Evolutionary conservation across 2,888 invertebrate genomes (phyloP), one percentile per base, ranked within the genome.

Genomic region (Hyposoter didymator): DNA sequence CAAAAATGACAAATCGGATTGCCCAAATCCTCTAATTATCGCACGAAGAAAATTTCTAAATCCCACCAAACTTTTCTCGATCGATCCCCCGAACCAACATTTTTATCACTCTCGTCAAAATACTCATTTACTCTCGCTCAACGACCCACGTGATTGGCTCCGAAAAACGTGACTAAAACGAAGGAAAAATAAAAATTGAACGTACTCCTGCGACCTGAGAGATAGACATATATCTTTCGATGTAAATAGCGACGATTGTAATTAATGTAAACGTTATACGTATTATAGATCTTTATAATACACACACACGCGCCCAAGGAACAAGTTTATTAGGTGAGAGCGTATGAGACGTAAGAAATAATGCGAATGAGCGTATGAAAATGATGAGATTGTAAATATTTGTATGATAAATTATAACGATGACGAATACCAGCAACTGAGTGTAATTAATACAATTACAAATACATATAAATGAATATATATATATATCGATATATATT

Each of bases 401-500:
- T 88, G 88, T 88, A 88, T 76, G 82, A 88, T 88, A 88, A 87
- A 87, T 87, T 85, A 88, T 86, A 64, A 85, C 84, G 84, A 84
- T 82, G 84, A 84, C 84, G 87, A 84, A 88, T 91, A 92, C 89
- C 89, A 90, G 89, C 92, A 86, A 87, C 89, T 91, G 93, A 92
- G 89, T 93, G 93, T 93, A 92, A 93, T 93, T 92, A 93, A 90
- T 91, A 87, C 88, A 88, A 90, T 90, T 91, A 67, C 69, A 69
- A 19, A 78, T 35, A 55, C 28, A 78, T 67, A 78, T 66, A 80
- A 43, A 59, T 59, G 59, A 47, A 70, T 49, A 70, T 35, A 62
- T 52, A 78, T 67, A 74, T 74, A 81, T 67, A 76, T 76, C 81
- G 80, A 88, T 82, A 87, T 87, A 85, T 84, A 90, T 90, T 88